Evolutionary conservation across 2,797 vertebrate genomes (phyloP).

Genomic region (Adelosebastes latens): DNA sequence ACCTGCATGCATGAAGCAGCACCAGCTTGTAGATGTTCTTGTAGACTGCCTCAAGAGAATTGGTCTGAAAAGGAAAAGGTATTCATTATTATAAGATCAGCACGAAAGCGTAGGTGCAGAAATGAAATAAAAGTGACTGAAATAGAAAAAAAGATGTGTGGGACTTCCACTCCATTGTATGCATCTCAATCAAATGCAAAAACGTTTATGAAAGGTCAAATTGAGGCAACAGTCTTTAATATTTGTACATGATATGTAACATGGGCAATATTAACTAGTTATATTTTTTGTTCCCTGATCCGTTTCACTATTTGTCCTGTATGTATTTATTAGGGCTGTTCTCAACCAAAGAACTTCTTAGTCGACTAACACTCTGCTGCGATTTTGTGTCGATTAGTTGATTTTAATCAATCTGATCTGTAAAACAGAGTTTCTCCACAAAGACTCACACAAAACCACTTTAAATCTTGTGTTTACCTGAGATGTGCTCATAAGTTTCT

Average conservation of each 20-base stretch:
- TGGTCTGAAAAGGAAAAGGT: conserved; percentile 81
- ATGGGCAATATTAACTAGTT: background rate
- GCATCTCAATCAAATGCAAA: background rate
- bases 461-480: too few species aligned
- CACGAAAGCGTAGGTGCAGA: background rate
- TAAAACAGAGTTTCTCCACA: too few species aligned
- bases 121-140: background rate
- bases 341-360: too few species aligned
- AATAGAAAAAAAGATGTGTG: background rate
- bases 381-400: too few species aligned
- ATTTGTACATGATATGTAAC: background rate
- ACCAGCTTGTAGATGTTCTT: conserved; percentile 91
- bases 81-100: background rate
- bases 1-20: conserved; percentile 95
- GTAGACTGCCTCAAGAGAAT: conserved; percentile 86
- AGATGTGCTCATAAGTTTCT: too few species aligned
- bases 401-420: too few species aligned
- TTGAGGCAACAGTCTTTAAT: background rate
- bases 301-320: background rate
- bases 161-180: background rate
- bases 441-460: too few species aligned
- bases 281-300: background rate
- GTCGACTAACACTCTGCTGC: too few species aligned
- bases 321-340: background rate
- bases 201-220: background rate